Evolutionary conservation across 2,797 vertebrate species (phyloP), one percentile per base, ranked within the genome.

Genomic region (Loriculus beryllinus): DNA sequence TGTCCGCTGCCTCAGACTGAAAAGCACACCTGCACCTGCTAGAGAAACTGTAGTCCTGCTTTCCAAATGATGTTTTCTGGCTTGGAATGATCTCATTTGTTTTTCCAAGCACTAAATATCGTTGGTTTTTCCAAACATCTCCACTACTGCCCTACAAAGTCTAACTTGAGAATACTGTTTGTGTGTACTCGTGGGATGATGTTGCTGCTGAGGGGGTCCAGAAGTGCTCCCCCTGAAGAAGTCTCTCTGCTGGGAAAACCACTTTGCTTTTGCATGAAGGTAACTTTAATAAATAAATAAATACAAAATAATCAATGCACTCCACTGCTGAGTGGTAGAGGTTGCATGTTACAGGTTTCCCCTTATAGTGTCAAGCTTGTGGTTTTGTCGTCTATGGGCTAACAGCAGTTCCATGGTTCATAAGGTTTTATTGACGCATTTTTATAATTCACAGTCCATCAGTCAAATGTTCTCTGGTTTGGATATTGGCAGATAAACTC

Each of bases 391-490:
- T 51, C 47, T 42, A 5, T 29, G 39, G 20, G 52, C 14, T 59
- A 90, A 48, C 39, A 84, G 31, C 71, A 60, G 26, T 77, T 80
- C 67, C 64, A 52, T 2, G 2, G n/a, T 74, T 82, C 68, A 16
- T 68, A 81, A 82, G 29, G 28, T 87, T 86, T 93, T 79, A 60
- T n/a, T 70, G 40, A 42, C 49, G n/a, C 3, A 3, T 60, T 93
- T 93, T 82, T 89, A 37, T 25, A 87, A 57, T 68, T 92, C 78
- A 74, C 52, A 89, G 49, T 26, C 42, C 47, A 45, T 76, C 75
- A 60, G n/a, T 92, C 65, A 87, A 84, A 83, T 15, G 4, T 87
- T 75, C 67, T 90, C 68, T 95, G 33, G 25, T 87, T 92, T 89
- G 72, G 14, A 52, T 85, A 78, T 9, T 69, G 84, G 42, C 62